Percentiles rank a stretch among this genome's conserved stretches.
Evolutionary conservation across 2,797 vertebrate genomes (phyloP).

Genomic region (Paguma larvata): DNA sequence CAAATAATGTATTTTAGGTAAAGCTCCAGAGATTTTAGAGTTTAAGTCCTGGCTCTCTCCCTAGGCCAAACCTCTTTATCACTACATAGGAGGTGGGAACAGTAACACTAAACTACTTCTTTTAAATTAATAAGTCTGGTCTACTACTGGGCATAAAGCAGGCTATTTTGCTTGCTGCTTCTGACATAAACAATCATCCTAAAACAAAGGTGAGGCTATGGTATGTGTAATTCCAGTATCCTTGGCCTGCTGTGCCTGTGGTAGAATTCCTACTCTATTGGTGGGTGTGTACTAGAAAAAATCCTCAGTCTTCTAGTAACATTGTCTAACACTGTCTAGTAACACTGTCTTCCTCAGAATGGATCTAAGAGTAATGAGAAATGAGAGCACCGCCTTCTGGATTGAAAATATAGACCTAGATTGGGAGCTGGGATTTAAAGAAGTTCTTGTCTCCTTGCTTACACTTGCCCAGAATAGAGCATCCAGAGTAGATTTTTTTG

Average conservation of each 20-base stretch:
- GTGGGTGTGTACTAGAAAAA: not conserved
- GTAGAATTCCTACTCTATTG: not conserved
- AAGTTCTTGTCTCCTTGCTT: not conserved
- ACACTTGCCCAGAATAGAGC: not conserved
- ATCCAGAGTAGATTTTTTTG: not conserved
- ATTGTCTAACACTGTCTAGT: too few species aligned
- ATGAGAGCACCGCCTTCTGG: not conserved
- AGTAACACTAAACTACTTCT: not conserved
- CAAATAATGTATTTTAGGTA: not conserved
- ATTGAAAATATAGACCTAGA: not conserved
- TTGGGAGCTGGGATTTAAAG: not conserved
- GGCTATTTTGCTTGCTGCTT: not conserved
- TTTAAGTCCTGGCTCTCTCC: not conserved
- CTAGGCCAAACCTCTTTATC: not conserved
- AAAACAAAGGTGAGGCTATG: not conserved
- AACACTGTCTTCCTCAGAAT: not conserved
- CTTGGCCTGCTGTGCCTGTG: not conserved
- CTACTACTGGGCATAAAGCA: not conserved
- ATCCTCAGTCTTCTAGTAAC: not conserved
- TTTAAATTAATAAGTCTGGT: not conserved
- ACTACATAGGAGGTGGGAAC: not conserved
- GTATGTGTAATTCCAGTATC: not conserved
- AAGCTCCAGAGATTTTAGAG: not conserved
- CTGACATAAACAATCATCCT: not conserved
- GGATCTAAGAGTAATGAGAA: not conserved